These are phyloP conservation scores for Agrilus cyanescens DNA, from an alignment of 2,888 invertebrate genomes.

Conservation along the genomic window DNA sequence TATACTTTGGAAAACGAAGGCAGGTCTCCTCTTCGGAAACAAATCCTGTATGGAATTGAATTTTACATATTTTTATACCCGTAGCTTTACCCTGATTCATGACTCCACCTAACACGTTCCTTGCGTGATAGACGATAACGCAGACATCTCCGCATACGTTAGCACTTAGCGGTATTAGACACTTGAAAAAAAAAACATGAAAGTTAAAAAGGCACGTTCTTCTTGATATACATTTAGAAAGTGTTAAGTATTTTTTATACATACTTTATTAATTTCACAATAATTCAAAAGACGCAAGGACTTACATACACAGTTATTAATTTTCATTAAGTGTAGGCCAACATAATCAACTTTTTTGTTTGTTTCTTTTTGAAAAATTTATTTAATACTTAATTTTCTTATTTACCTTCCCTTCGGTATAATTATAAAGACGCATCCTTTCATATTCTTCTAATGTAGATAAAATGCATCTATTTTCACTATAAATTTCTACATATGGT, in stretches of 20 bases:
- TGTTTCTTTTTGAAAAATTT: too few species aligned
- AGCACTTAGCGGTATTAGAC: constrained; percentile 56
- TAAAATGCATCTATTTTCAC: constrained; percentile 70
- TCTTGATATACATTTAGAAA: neutral
- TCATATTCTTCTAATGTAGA: constrained; percentile 86
- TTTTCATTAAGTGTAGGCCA: too few species aligned
- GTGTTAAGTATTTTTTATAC: neutral
- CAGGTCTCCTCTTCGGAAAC: constrained; percentile 61
- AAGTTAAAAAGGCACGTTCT: too few species aligned
- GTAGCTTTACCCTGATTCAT: constrained; percentile 54
- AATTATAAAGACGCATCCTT: constrained; percentile 62
- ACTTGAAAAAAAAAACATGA: constrained; percentile 20
- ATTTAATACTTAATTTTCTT: constrained; percentile 12
- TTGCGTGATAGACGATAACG: constrained; percentile 70
- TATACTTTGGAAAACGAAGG: constrained; percentile 56
- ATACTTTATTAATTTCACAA: too few species aligned
- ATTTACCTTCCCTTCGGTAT: constrained; percentile 58
- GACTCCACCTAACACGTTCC: constrained; percentile 71
- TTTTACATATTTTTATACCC: constrained; percentile 73
- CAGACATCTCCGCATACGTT: constrained; percentile 79
- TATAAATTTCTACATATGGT: constrained; percentile 84
- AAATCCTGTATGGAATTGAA: constrained; percentile 86
- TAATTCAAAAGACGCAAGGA: too few species aligned
- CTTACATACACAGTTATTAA: too few species aligned
- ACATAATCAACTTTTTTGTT: too few species aligned